Conservation (phyloP, 1,140 invertebrate species). For the Ladona fulva region DNA sequence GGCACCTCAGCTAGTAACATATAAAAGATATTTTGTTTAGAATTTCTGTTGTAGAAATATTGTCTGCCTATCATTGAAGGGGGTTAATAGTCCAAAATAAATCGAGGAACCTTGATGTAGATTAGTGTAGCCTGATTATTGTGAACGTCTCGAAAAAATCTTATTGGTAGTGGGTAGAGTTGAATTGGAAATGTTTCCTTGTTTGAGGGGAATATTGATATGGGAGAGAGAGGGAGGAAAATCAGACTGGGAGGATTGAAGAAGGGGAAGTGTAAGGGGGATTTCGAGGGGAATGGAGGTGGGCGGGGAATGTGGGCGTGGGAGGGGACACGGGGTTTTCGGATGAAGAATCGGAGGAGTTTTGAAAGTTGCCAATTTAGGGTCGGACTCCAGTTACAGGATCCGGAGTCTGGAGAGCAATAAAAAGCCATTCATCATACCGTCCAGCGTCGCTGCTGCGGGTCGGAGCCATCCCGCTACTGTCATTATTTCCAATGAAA, state of each 20-base stretch:
- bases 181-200: not conserved
- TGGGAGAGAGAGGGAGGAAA: not conserved
- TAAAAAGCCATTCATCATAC: not conserved
- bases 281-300: not conserved
- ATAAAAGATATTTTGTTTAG: no score
- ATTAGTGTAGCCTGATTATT: no score
- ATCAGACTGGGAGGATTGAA: not conserved
- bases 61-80: no score
- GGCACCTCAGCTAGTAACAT: no score
- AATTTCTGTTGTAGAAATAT: no score
- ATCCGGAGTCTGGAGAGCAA: not conserved
- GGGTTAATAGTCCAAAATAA: no score
- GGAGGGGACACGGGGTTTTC: not conserved
- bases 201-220: not conserved
- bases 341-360: not conserved
- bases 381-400: not conserved
- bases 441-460: no score
- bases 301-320: not conserved
- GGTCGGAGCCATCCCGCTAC: not conserved
- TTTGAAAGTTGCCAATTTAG: slow-evolving; percentile 10
- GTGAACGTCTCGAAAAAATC: no score
- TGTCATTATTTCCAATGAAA: not conserved
- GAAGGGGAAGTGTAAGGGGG: not conserved
- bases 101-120: no score
- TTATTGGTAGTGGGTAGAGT: no score